phyloP scores from a whole-genome alignment of 2,797 vertebrate species.

The Alectoris magna region DNA sequence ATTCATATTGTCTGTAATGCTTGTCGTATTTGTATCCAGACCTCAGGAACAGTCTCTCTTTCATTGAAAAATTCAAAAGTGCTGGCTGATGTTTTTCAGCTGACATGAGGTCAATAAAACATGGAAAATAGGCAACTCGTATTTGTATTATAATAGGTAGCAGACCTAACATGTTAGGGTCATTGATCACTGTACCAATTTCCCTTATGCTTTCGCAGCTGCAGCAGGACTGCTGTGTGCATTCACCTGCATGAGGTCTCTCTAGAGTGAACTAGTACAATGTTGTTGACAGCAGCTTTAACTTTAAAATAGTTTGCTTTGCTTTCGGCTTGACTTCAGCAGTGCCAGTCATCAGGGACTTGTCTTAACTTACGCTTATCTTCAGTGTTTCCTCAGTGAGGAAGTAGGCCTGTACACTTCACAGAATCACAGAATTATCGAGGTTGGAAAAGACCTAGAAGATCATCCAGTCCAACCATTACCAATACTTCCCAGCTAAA shows the following conservation, averaged over 20 bases:
- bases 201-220: not conserved
- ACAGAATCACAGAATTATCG: too few relatives aligned
- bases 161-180: not conserved
- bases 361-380: not conserved
- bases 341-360: not conserved
- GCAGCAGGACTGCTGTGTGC: not conserved
- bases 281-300: not conserved
- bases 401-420: not conserved
- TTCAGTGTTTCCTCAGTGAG: not conserved
- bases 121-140: not conserved
- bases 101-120: slow-evolving; percentile 18
- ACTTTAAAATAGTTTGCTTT: not conserved
- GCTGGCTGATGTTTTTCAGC: not conserved
- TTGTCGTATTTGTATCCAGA: slow-evolving; percentile 35
- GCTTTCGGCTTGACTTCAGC: not conserved
- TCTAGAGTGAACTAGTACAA: not conserved
- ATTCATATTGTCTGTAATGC: slow-evolving; percentile 59
- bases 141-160: not conserved
- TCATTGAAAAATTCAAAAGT: not conserved
- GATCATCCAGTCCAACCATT: too few relatives aligned
- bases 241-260: not conserved
- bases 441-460: too few relatives aligned
- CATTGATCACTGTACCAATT: not conserved
- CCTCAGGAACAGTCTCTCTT: not conserved
- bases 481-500: too few relatives aligned